Conservation (phyloP, 2,797 vertebrate species). For the Coilia nasus region DNA sequence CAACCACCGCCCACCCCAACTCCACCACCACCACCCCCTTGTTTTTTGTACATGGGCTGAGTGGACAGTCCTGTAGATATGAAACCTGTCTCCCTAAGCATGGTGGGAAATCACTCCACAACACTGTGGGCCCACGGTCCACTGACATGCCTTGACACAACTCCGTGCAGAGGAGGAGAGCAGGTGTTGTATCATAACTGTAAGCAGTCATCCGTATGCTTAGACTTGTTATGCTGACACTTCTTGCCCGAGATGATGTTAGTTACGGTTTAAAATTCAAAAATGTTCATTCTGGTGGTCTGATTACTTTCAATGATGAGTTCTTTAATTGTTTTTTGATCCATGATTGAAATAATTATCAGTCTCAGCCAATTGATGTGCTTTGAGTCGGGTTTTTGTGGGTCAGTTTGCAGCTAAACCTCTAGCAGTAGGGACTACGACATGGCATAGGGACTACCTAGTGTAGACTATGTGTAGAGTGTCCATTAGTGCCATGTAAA, state of each 20-base stretch:
- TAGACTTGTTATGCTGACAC: background rate
- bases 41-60: too few species aligned
- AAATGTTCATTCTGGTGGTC: background rate
- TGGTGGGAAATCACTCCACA: too few species aligned
- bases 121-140: too few species aligned
- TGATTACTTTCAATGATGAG: conserved; percentile 22
- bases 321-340: conserved; percentile 19
- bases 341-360: conserved; percentile 20
- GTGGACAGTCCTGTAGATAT: too few species aligned
- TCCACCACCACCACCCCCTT: background rate
- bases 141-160: background rate
- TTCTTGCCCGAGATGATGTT: background rate
- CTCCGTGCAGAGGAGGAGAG: background rate
- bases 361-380: background rate
- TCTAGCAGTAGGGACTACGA: background rate
- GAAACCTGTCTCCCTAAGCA: background rate
- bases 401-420: conserved; percentile 12
- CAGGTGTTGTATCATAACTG: background rate
- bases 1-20: too few species aligned
- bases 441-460: too few species aligned
- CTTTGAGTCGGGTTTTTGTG: background rate
- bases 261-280: background rate
- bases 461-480: too few species aligned
- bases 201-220: background rate
- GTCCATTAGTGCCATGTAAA: too few species aligned